phyloP scores from a whole-genome alignment of 1,140 invertebrate genomes.

The Philotrypesis tridentata region DNA sequence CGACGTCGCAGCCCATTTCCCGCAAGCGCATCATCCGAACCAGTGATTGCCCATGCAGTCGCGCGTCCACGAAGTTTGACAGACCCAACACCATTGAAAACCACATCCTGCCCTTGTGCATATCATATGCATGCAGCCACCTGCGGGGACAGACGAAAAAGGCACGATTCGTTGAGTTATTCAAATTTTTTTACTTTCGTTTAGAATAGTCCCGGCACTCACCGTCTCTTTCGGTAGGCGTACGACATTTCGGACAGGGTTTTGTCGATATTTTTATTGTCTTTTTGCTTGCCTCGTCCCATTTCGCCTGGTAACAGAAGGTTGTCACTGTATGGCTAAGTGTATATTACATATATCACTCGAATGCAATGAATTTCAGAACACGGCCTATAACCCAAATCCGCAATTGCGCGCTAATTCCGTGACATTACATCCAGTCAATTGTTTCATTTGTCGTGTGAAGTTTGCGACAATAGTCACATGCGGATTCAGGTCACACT shows the following conservation, averaged over 20 bases:
- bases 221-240: slow-evolving; percentile 90
- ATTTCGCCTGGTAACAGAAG: slow-evolving; percentile 76
- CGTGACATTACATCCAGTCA: no score
- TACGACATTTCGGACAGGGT: slow-evolving; percentile 90
- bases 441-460: no score
- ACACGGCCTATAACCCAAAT: no score
- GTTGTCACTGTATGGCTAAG: not conserved
- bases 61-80: slow-evolving; percentile 87
- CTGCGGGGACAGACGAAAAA: slow-evolving; percentile 68
- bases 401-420: no score
- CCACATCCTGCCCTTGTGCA: slow-evolving; percentile 84
- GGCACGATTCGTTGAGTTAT: slow-evolving; percentile 3
- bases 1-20: not conserved
- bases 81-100: slow-evolving; percentile 93
- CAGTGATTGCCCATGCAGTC: slow-evolving; percentile 92
- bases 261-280: slow-evolving; percentile 88
- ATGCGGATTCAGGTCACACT: no score
- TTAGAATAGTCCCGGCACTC: slow-evolving; percentile 39
- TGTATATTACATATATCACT: no score
- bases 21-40: slow-evolving; percentile 79
- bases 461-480: no score
- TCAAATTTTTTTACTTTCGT: slow-evolving; percentile 7
- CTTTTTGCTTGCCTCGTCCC: slow-evolving; percentile 84
- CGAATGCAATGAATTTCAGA: no score
- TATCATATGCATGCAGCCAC: slow-evolving; percentile 93